These are phyloP conservation scores for Eupithecia subumbrata DNA, from an alignment of 2,888 invertebrate species.

Conservation along the genomic window DNA sequence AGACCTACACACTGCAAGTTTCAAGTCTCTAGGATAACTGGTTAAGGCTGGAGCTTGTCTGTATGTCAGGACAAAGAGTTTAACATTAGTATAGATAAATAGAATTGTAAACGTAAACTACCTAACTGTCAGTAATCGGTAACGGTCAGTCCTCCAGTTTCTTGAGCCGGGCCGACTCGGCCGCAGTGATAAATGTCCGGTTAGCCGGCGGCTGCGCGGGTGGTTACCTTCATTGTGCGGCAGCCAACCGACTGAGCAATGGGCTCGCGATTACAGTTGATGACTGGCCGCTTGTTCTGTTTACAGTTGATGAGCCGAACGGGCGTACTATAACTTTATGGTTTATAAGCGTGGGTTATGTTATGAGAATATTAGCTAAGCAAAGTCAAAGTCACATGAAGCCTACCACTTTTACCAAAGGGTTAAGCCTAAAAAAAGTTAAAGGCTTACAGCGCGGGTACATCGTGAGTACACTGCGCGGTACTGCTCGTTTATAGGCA, in stretches of 20 bases:
- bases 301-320: not conserved
- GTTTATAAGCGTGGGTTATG: not conserved
- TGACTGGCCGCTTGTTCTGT: not conserved
- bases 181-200: not conserved
- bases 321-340: not conserved
- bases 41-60: no score
- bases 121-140: not conserved
- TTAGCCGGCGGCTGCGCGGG: not conserved
- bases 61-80: no score
- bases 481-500: no score
- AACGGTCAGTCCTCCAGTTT: not conserved
- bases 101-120: not conserved
- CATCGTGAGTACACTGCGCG: no score
- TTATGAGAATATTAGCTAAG: not conserved
- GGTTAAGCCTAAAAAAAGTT: no score
- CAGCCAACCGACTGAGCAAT: not conserved
- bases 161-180: not conserved
- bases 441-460: no score
- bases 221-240: not conserved
- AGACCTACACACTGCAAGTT: no score
- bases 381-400: not conserved
- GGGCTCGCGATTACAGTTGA: not conserved
- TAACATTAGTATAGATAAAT: no score
- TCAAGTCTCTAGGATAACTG: no score
- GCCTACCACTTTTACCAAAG: no score